A percentile compares a stretch with the other conserved stretches of the same genome.
Evolutionary conservation across 1,140 invertebrate species (phyloP).

Genomic region (Sarcophaga peregrina): DNA sequence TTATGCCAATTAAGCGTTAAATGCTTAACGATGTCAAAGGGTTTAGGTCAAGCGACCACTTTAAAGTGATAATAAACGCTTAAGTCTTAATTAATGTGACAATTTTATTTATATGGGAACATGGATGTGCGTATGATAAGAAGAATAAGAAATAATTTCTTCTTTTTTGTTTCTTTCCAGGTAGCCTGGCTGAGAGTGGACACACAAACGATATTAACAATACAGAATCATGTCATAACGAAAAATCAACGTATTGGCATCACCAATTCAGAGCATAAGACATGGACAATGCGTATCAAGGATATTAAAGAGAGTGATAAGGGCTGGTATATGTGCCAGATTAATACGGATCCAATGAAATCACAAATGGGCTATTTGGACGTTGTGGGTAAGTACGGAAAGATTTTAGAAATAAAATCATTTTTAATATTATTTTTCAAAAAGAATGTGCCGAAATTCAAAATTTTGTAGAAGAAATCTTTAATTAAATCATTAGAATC

Average conservation of each 20-base stretch:
- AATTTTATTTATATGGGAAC: too few relatives aligned
- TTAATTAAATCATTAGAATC: too few relatives aligned
- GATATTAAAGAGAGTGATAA: constrained; percentile 80
- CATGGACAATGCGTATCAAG: constrained; percentile 84
- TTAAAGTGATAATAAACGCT: too few relatives aligned
- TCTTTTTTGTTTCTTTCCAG: constrained; percentile 68
- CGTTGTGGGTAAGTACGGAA: constrained; percentile 84
- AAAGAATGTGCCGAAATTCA: too few relatives aligned
- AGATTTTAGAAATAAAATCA: background rate
- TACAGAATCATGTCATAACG: constrained; percentile 89
- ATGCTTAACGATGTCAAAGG: too few relatives aligned
- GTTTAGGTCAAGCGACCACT: too few relatives aligned
- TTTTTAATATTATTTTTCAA: too few relatives aligned
- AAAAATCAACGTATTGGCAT: constrained; percentile 88
- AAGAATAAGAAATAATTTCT: too few relatives aligned
- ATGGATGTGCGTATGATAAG: too few relatives aligned
- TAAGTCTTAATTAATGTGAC: too few relatives aligned
- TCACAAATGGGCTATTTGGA: constrained; percentile 87
- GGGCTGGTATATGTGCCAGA: constrained; percentile 89
- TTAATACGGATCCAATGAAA: constrained; percentile 89
- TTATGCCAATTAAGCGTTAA: too few relatives aligned
- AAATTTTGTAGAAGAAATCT: too few relatives aligned
- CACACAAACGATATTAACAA: constrained; percentile 92
- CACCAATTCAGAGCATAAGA: constrained; percentile 85
- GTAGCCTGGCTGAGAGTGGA: constrained; percentile 92